Evolutionary conservation across 2,888 invertebrate species (phyloP).

Genomic region (Ophioninae sp.): DNA sequence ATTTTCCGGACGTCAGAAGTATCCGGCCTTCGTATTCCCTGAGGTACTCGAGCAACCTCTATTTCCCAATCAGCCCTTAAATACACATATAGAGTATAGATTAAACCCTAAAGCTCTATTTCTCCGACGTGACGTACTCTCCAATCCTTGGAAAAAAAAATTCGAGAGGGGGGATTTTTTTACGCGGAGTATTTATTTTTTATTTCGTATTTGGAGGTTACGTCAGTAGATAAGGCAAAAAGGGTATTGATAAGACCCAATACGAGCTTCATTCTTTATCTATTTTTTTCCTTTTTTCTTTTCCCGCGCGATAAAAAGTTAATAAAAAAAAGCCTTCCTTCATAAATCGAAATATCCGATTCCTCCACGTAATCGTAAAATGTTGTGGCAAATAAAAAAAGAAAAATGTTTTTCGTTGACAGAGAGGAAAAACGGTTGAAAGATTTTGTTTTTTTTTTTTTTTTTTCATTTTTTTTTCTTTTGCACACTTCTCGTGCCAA

Average conservation of each 20-base stretch:
- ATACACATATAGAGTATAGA: constrained; percentile 24
- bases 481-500: neutral
- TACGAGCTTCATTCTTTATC: neutral
- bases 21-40: constrained; percentile 7
- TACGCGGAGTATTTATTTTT: neutral
- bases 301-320: neutral
- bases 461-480: neutral
- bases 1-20: neutral
- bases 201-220: constrained; percentile 44
- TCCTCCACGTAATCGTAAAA: neutral
- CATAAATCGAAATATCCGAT: neutral
- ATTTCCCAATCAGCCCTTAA: constrained; percentile 18
- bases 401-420: neutral
- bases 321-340: neutral
- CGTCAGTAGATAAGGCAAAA: constrained; percentile 57
- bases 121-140: neutral
- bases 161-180: neutral
- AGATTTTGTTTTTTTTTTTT: neutral
- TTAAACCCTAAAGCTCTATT: neutral
- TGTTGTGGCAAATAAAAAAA: neutral
- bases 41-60: constrained; percentile 6
- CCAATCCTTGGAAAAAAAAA: no score
- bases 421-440: neutral
- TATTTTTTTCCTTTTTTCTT: neutral
- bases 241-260: constrained; percentile 39